Conservation (phyloP, 2,797 vertebrate genomes). For the Mycteria americana region DNA sequence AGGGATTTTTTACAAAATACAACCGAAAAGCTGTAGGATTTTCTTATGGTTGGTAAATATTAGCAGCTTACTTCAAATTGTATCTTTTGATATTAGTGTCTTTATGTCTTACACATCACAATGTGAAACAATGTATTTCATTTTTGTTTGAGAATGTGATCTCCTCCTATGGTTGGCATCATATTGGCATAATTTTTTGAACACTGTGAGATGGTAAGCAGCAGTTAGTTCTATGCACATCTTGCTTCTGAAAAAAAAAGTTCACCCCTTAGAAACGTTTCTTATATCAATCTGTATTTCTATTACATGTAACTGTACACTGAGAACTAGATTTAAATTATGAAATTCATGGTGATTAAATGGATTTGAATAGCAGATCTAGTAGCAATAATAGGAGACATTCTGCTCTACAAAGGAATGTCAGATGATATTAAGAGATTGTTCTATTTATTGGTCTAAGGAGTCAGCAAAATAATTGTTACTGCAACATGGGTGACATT, state of each 20-base stretch:
- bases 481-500: background rate
- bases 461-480: conserved; percentile 29
- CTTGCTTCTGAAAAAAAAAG: background rate
- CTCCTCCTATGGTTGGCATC: background rate
- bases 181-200: background rate
- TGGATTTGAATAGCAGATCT: background rate
- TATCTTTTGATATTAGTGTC: background rate
- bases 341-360: background rate
- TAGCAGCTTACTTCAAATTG: background rate
- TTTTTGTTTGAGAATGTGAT: background rate
- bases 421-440: background rate
- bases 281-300: background rate
- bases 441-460: background rate
- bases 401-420: background rate
- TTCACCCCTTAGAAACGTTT: background rate
- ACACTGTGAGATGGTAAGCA: background rate
- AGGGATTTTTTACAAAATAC: background rate
- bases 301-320: background rate
- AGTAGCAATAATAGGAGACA: background rate
- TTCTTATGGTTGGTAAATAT: background rate
- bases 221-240: background rate
- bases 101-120: background rate
- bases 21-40: background rate
- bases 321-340: background rate
- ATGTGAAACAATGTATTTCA: background rate